Percentiles rank a stretch among this genome's conserved stretches.
These are phyloP conservation scores for Nothura maculosa DNA, from an alignment of 2,797 vertebrate genomes.

Conservation along the genomic window DNA sequence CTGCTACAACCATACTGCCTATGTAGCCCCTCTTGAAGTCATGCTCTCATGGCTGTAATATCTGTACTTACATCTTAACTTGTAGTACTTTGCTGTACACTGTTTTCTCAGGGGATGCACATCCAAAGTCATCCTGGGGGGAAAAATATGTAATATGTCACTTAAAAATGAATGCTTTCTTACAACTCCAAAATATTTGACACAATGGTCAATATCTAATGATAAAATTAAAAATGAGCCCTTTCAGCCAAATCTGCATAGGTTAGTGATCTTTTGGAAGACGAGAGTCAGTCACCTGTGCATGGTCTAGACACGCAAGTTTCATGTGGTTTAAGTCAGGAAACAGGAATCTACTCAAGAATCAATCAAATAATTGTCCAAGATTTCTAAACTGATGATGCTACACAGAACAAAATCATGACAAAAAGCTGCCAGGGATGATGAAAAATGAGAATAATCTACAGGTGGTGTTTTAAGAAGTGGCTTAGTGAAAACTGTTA, in stretches of 20 bases:
- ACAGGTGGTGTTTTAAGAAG: background rate
- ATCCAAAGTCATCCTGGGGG: background rate
- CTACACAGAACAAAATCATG: background rate
- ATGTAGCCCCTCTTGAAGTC: conserved; percentile 18
- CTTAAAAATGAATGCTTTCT: background rate
- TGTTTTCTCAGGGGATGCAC: background rate
- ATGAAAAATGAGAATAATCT: background rate
- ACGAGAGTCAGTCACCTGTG: background rate
- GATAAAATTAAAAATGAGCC: conserved; percentile 10
- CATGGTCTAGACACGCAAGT: background rate
- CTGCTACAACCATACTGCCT: background rate
- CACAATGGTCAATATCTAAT: background rate
- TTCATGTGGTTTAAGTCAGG: background rate
- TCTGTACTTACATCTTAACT: background rate
- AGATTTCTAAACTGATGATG: background rate
- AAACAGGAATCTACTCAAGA: background rate
- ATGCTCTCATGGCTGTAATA: background rate
- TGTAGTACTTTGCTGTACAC: background rate
- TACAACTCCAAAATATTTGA: background rate
- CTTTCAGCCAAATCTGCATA: background rate
- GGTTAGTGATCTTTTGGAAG: background rate
- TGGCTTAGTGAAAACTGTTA: conserved; percentile 17
- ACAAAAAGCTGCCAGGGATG: background rate
- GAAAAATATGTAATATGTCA: background rate
- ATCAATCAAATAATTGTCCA: rapidly evolving